Evolutionary conservation across 1,140 invertebrate genomes (phyloP).

Genomic region (Heliconius hewitsoni): DNA sequence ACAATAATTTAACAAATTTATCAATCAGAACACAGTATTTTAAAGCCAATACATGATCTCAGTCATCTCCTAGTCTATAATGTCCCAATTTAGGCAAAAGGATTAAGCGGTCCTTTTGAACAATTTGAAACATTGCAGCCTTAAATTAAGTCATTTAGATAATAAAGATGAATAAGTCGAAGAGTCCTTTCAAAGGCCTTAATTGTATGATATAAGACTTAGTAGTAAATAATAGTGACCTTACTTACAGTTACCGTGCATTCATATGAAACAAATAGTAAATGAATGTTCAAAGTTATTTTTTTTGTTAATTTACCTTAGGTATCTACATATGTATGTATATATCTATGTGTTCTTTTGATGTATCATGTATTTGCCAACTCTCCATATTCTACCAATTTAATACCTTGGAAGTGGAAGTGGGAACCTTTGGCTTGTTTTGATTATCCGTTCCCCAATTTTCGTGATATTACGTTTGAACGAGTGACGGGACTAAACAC

Average conservation of each 20-base stretch:
- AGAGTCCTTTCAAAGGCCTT: conserved; percentile 8
- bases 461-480: too few relatives aligned
- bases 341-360: too few relatives aligned
- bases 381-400: too few relatives aligned
- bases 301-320: background rate
- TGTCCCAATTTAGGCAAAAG: conserved; percentile 30
- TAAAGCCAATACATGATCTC: background rate
- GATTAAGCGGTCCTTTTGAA: conserved; percentile 32
- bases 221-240: background rate
- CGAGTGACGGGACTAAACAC: too few relatives aligned
- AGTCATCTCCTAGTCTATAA: conserved; percentile 14
- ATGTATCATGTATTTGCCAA: too few relatives aligned
- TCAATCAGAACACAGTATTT: background rate
- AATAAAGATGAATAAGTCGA: conserved; percentile 23
- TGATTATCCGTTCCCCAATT: too few relatives aligned
- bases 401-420: too few relatives aligned
- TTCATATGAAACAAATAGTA: background rate
- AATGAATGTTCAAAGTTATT: background rate
- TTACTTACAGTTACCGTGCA: background rate
- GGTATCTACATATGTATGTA: too few relatives aligned
- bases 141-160: conserved; percentile 33
- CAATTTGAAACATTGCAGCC: conserved; percentile 32
- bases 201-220: background rate
- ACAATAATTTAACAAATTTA: too few relatives aligned
- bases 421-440: too few relatives aligned